A percentile compares a stretch with the other conserved stretches of the same genome.
Evolutionary conservation across 1,140 invertebrate species (phyloP).

Genomic region (Zaprionus ghesquierei): DNA sequence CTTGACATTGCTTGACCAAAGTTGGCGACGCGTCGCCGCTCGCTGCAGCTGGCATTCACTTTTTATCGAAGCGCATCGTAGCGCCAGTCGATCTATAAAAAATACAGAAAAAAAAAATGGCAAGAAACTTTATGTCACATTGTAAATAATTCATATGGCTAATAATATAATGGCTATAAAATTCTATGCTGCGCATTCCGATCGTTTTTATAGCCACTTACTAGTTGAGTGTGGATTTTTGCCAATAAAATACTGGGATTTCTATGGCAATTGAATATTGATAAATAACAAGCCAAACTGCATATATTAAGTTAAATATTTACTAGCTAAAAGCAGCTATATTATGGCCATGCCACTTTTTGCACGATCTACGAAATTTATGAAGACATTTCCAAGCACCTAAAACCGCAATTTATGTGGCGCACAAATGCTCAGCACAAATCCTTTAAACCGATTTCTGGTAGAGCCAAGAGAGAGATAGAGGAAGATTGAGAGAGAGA

Average conservation of each 20-base stretch:
- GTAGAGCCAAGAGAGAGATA: conserved; percentile 23
- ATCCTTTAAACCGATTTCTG: conserved; percentile 72
- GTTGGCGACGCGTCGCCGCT: conserved; percentile 6
- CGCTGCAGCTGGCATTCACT: conserved; percentile 58
- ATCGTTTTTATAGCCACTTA: conserved; percentile 32
- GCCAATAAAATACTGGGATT: neutral
- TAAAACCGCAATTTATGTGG: conserved; percentile 58
- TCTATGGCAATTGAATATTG: neutral
- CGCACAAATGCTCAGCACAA: conserved; percentile 52
- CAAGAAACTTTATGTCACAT: conserved; percentile 42
- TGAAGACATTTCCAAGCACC: conserved; percentile 58
- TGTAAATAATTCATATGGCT: conserved; percentile 54
- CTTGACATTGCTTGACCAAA: conserved; percentile 73
- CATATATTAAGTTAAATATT: neutral
- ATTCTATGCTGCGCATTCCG: conserved; percentile 37
- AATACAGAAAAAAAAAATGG: no score
- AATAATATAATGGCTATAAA: conserved; percentile 51
- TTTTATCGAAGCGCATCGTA: conserved; percentile 36
- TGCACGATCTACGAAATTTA: conserved; percentile 43
- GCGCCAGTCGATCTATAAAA: conserved; percentile 27
- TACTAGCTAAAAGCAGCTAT: neutral
- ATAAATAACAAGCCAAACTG: neutral
- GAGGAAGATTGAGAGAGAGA: neutral
- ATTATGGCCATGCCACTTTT: neutral
- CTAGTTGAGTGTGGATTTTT: neutral